Conservation (phyloP, 2,113 vertebrate genomes). For the Oophaga pumilio region DNA sequence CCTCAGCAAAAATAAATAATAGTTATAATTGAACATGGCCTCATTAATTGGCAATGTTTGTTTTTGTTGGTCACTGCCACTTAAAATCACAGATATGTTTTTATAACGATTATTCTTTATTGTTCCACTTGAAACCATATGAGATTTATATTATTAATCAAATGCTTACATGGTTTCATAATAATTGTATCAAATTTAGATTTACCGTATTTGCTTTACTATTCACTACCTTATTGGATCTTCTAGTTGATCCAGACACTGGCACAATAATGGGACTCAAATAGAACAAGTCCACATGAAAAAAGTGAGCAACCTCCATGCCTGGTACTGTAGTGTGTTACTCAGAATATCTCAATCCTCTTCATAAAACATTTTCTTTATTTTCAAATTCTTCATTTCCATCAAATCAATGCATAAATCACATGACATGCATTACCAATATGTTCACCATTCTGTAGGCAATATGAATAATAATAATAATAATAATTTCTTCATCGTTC, state of each 20-base stretch:
- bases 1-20: conserved; percentile 35
- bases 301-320: no score
- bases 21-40: conserved; percentile 29
- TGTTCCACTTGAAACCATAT: neutral
- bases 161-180: neutral
- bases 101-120: neutral
- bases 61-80: conserved; percentile 28
- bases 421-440: no score
- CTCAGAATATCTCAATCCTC: no score
- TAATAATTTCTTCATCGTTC: no score
- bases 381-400: no score
- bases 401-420: no score
- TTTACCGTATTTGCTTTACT: neutral
- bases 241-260: neutral
- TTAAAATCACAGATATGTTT: conserved; percentile 11
- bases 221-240: neutral
- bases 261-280: neutral
- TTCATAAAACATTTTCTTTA: no score
- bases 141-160: neutral
- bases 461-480: no score
- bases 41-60: conserved; percentile 29
- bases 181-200: neutral
- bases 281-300: neutral
- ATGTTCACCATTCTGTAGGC: no score
- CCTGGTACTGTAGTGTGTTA: no score